Percentiles rank a stretch among this genome's conserved stretches.
Evolutionary conservation across 2,797 vertebrate genomes (phyloP).

Genomic region (Craterocephalus amniculus): DNA sequence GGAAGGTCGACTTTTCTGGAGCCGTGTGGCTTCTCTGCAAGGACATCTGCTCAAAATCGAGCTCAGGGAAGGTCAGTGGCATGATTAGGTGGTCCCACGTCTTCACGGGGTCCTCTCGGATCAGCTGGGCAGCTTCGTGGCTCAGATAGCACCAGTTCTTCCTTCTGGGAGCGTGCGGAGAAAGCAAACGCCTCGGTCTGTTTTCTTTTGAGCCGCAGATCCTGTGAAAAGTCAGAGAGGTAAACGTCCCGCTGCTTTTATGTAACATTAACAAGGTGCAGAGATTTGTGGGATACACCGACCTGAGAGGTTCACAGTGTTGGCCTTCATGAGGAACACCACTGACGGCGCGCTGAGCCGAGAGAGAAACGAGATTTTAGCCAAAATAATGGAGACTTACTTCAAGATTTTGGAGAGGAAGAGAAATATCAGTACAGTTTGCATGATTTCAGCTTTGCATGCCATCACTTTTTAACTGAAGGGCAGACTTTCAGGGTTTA

Average conservation of each 20-base stretch:
- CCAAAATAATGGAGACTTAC: not conserved
- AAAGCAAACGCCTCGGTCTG: conserved; percentile 24
- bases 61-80: conserved; percentile 81
- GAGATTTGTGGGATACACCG: conserved; percentile 29
- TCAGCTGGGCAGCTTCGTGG: conserved; percentile 83
- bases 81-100: conserved; percentile 87
- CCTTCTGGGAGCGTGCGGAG: conserved; percentile 57
- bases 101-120: conserved; percentile 76
- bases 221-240: conserved; percentile 36
- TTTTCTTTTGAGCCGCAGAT: conserved; percentile 40
- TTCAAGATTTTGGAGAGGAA: not conserved
- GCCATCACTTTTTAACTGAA: not conserved
- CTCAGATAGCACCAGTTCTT: conserved; percentile 87
- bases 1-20: conserved; percentile 89
- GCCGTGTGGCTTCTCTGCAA: conserved; percentile 92
- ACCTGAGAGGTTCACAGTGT: conserved; percentile 81
- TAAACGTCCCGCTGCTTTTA: conserved; percentile 4
- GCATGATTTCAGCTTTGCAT: not conserved
- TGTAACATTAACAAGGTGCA: not conserved
- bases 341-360: conserved; percentile 34
- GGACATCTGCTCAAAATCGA: conserved; percentile 82
- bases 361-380: conserved; percentile 13
- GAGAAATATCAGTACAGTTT: too few relatives aligned
- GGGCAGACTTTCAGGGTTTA: not conserved
- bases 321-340: conserved; percentile 76